Conservation (phyloP, 1,140 invertebrate genomes). For the Calliopsis andreniformis region DNA sequence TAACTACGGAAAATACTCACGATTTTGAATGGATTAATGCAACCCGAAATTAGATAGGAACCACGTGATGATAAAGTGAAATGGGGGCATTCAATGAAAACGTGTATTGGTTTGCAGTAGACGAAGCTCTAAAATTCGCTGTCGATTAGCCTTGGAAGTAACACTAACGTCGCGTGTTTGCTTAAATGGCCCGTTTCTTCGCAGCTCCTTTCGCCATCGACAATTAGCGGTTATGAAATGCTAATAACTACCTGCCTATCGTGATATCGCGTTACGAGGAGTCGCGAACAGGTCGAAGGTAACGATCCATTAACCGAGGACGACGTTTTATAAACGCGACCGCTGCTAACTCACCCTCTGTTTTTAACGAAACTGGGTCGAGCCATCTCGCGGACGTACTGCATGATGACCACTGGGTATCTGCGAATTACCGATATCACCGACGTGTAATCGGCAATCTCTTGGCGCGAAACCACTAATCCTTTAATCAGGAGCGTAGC, state of each 20-base stretch:
- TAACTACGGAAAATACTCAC: too few species aligned
- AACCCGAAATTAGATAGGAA: neutral
- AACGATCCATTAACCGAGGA: conserved; percentile 24
- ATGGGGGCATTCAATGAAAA: too few species aligned
- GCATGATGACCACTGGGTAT: neutral
- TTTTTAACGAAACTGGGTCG: neutral
- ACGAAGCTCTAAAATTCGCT: too few species aligned
- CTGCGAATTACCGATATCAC: conserved; percentile 31
- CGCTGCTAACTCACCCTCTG: neutral
- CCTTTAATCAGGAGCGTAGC: conserved; percentile 51
- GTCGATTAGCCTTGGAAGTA: neutral
- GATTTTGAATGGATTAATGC: too few species aligned
- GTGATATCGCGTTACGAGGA: conserved; percentile 29
- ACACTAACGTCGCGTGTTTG: conserved; percentile 26
- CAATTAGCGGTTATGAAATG: conserved; percentile 49
- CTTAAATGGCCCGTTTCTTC: conserved; percentile 33
- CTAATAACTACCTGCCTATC: conserved; percentile 26
- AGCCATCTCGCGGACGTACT: neutral
- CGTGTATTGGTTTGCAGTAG: too few species aligned
- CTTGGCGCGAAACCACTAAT: conserved; percentile 48
- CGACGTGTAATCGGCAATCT: conserved; percentile 34
- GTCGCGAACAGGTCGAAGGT: conserved; percentile 32
- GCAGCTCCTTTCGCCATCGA: conserved; percentile 16
- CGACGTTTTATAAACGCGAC: neutral
- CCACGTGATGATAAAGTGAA: too few species aligned